Evolutionary conservation across 2,888 invertebrate species (phyloP).

Genomic region (Trichopria drosophilae): DNA sequence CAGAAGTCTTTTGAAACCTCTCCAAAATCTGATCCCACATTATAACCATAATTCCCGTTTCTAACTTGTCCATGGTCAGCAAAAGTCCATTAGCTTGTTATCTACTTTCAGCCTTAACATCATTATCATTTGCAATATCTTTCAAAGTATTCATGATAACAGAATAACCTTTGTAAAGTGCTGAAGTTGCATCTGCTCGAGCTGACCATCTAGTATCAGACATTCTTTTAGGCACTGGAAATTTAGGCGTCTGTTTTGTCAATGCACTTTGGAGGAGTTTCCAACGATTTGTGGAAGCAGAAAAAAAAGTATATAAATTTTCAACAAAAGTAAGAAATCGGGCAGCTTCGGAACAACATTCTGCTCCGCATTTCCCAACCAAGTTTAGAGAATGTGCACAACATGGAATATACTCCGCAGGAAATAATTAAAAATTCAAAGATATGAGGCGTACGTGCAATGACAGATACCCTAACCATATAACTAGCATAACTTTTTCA

Average conservation of each 20-base stretch:
- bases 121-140: slow-evolving; percentile 1
- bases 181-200: slow-evolving; percentile 11
- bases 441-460: too few species aligned
- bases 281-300: background rate
- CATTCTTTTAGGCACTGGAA: slow-evolving; percentile 13
- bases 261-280: background rate
- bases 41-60: slow-evolving; percentile 11
- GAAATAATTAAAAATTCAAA: too few species aligned
- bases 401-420: slow-evolving; percentile 3
- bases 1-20: slow-evolving; percentile 7
- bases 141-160: background rate
- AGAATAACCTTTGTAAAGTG: slow-evolving; percentile 15
- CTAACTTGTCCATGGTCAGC: slow-evolving; percentile 6
- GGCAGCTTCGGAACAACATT: slow-evolving; percentile 3
- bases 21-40: slow-evolving; percentile 9
- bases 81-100: slow-evolving; percentile 12
- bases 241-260: background rate
- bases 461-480: too few species aligned
- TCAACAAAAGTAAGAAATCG: background rate
- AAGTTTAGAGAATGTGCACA: slow-evolving; percentile 13
- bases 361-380: background rate
- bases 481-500: too few species aligned
- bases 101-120: slow-evolving; percentile 5
- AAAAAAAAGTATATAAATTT: slow-evolving; percentile 4
- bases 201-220: slow-evolving; percentile 13